A percentile compares a stretch with the other conserved stretches of the same genome.
These are phyloP conservation scores for Lepisosteus osseus DNA, from an alignment of 2,113 vertebrate genomes.

Conservation along the genomic window DNA sequence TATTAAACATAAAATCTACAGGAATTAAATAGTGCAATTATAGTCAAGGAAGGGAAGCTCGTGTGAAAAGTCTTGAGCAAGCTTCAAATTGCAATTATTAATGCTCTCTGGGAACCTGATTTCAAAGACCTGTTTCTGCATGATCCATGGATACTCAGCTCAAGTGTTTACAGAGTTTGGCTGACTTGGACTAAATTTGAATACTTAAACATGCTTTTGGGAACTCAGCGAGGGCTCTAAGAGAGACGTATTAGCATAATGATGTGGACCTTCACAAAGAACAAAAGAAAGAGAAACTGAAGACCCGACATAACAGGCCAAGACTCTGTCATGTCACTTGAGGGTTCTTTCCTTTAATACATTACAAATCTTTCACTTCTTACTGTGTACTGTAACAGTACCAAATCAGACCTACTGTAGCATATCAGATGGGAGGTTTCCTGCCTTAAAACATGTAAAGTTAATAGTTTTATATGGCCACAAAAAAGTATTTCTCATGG, in stretches of 20 bases:
- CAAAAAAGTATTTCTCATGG: too few relatives aligned
- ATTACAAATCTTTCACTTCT: too few relatives aligned
- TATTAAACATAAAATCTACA: slow-evolving; percentile 17
- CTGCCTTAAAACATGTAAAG: too few relatives aligned
- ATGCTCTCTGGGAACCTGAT: slow-evolving; percentile 16
- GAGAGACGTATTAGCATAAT: neutral
- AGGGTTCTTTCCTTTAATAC: too few relatives aligned
- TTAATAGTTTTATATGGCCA: too few relatives aligned
- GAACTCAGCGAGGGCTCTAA: neutral
- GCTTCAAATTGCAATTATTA: slow-evolving; percentile 7
- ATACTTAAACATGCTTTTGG: neutral
- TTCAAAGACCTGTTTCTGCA: slow-evolving; percentile 11
- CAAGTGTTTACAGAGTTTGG: slow-evolving; percentile 4
- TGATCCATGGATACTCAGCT: slow-evolving; percentile 1
- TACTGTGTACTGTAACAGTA: too few relatives aligned
- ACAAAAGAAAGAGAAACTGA: neutral
- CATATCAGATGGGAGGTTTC: too few relatives aligned
- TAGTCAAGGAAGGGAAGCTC: neutral
- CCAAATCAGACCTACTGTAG: too few relatives aligned
- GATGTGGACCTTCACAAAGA: neutral
- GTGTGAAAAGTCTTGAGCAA: neutral
- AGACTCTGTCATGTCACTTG: too few relatives aligned
- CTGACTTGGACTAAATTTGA: slow-evolving; percentile 8
- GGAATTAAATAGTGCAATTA: neutral
- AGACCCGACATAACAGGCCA: neutral